Evolutionary conservation across 2,113 vertebrate genomes (phyloP), one percentile per base, ranked within the genome.

Genomic region (Anoura caudifer): DNA sequence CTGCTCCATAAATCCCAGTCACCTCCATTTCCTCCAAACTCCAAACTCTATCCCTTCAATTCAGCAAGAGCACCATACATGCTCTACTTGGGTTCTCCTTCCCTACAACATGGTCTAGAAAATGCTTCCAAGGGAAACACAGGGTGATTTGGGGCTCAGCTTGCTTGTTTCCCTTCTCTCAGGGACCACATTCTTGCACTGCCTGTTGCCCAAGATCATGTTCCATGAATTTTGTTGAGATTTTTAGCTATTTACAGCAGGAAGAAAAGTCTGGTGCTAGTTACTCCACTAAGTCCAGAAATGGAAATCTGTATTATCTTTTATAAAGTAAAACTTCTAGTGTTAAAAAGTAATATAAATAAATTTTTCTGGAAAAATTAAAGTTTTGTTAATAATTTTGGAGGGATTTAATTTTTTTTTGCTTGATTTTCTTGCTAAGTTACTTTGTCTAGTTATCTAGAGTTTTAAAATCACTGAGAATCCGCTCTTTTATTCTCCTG

Each of bases 381-480:
- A 91, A 89, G 16, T 79, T 80, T 87, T 67, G 20, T 84, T 24
- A 95, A 22, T 61, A 75, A n/a, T 69, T 75, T 8, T 72, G 59
- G n/a, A n/a, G n/a, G 93, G 15, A 15, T 36, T 72, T 65, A 87
- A 94, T 36, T 24, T 54, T 93, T 59, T 73, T 11, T 67, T 52
- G n/a, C 65, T 87, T 90, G 38, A 10, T 77, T 93, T 82, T 54
- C 22, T 86, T 89, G 22, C 52, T 94, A 50, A 43, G 36, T 54
- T 90, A 83, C 8, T 81, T 87, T 1, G 31, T 33, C 87, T 82
- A 20, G 50, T 95, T 84, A 85, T 33, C 41, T 87, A 76, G 26
- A 94, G 84, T 87, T 96, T 96, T 87, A 77, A 81, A 69, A 72
- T 87, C 72, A 90, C 90, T 95, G 87, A 94, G 82, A 95, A 45